Base-by-base conservation (phyloP, 2,888 invertebrate genomes). In the Cepaea hortensis region DNA sequence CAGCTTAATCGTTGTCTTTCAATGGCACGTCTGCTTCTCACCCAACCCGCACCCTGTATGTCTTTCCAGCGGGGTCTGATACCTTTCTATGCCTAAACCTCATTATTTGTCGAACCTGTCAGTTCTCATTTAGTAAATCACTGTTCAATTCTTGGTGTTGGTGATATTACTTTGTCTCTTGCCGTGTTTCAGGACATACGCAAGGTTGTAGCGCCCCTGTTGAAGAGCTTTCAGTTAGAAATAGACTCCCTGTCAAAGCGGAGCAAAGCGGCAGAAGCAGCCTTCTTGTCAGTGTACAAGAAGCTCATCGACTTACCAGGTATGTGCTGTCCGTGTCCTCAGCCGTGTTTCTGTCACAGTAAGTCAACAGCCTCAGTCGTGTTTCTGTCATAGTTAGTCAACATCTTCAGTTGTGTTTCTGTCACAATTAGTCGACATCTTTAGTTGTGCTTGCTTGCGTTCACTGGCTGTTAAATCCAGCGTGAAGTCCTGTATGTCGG, bases 221-320 rank as follows among this genome's bases (percentile, higher is more conserved):
- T 96, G 90, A 95, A 95, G 92, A 95, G 95, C 90, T 95, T 96
- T 91, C 95, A 96, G 92, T 91, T 91, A 61, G 95, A 96, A 91
- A 94, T 95, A 50, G 95, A 95, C 92, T 94, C 93, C 72, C 92
- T 95, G 88, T 94, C 95, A 80, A 95, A 95, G 91, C 92, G 95
- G 89, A 95, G 95, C 91, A 95, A 95, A 92, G 93, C 94, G 84
- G 95, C 95, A 48, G 95, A 95, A 91, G 94, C 95, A 72, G 95
- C 95, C 84, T 95, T 95, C 90, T 94, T 96, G 88, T 94, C 95
- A 85, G 93, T 95, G 87, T 96, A 95, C 92, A 95, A 95, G 90
- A 94, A 94, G 89, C 93, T 95, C 81, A 95, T 95, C 89, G 95
- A 95, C 91, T 91, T 95, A 65, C 95, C 95, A 92, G 95, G 95